phyloP scores from a whole-genome alignment of 2,888 invertebrate genomes.

The Magallana nippona region DNA sequence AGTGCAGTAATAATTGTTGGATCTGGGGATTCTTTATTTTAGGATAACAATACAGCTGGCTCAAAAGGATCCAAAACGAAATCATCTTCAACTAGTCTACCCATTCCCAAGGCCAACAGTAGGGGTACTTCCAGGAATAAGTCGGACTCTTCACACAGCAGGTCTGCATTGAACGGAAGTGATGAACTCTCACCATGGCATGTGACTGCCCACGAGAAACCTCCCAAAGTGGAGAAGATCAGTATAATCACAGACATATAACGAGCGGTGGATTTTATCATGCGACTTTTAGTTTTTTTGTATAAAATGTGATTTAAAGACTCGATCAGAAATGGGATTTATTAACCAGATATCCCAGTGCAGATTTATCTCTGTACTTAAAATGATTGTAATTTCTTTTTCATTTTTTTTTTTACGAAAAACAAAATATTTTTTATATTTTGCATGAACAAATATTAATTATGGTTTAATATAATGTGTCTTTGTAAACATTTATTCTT shows the following conservation, averaged over 20 bases:
- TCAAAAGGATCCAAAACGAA: slow-evolving; percentile 39
- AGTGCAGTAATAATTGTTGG: too few species aligned
- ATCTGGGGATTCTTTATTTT: neutral
- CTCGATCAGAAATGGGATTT: neutral
- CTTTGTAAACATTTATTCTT: too few species aligned
- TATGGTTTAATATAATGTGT: too few species aligned
- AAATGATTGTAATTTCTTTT: too few species aligned
- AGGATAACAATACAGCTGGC: slow-evolving; percentile 45
- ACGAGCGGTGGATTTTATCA: neutral
- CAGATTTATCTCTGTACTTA: too few species aligned
- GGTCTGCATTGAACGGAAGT: slow-evolving; percentile 38
- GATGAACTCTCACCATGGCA: slow-evolving; percentile 50
- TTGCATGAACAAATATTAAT: too few species aligned
- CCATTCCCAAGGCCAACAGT: slow-evolving; percentile 36
- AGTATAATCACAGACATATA: slow-evolving; percentile 48
- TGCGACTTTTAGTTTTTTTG: neutral
- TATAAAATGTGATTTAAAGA: neutral
- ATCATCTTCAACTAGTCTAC: slow-evolving; percentile 46
- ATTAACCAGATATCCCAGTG: neutral
- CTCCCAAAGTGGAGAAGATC: slow-evolving; percentile 42
- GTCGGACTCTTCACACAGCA: slow-evolving; percentile 41
- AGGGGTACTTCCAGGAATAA: slow-evolving; percentile 38
- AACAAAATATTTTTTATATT: too few species aligned
- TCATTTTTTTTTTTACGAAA: too few species aligned
- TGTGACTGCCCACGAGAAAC: slow-evolving; percentile 43